Conservation (phyloP, 2,888 invertebrate genomes). For the Drosophila mimica region DNA sequence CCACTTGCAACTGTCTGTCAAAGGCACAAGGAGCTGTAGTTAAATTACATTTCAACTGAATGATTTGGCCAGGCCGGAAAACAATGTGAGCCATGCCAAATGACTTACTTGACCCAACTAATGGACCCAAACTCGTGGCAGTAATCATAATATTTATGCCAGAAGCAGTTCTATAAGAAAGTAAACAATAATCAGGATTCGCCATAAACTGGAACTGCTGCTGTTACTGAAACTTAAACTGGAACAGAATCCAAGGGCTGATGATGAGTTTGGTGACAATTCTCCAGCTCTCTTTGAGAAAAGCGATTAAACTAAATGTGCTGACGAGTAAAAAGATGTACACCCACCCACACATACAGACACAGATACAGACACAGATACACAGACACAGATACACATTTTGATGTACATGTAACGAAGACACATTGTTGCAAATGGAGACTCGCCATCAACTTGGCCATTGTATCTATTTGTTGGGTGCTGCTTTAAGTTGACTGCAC, state of each 20-base stretch:
- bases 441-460: slow-evolving; percentile 30
- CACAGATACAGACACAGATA: no score
- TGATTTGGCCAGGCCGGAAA: slow-evolving; percentile 25
- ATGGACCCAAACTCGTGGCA: slow-evolving; percentile 25
- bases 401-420: slow-evolving; percentile 9
- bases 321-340: slow-evolving; percentile 42
- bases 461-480: slow-evolving; percentile 34
- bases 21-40: slow-evolving; percentile 8
- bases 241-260: not conserved
- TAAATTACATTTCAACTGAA: slow-evolving; percentile 33
- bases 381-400: slow-evolving; percentile 12
- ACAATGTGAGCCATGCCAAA: slow-evolving; percentile 31
- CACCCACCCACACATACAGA: not conserved
- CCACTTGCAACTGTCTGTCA: slow-evolving; percentile 42
- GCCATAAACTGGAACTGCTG: not conserved
- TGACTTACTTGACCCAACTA: slow-evolving; percentile 17
- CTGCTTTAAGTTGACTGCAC: slow-evolving; percentile 40
- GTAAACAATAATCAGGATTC: slow-evolving; percentile 38
- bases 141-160: slow-evolving; percentile 49
- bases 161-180: slow-evolving; percentile 46
- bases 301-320: slow-evolving; percentile 61
- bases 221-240: not conserved
- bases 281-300: slow-evolving; percentile 8
- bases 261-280: slow-evolving; percentile 22
- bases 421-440: slow-evolving; percentile 35